Evolutionary conservation across 2,797 vertebrate genomes (phyloP).

Genomic region (Vireo griseus): DNA sequence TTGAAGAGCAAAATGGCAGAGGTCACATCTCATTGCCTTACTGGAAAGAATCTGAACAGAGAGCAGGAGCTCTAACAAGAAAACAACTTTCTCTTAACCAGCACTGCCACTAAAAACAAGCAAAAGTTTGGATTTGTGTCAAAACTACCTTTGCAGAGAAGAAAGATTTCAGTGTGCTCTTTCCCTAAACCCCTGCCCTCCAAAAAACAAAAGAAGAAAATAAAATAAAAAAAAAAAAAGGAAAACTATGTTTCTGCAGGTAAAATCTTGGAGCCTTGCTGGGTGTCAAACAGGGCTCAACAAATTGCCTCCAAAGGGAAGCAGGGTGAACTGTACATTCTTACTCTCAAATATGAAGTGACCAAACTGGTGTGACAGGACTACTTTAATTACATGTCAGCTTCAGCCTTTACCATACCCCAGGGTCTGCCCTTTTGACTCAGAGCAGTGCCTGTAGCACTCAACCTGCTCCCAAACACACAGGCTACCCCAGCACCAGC

Average conservation of each 20-base stretch:
- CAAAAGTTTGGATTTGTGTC: neutral
- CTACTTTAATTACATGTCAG: neutral
- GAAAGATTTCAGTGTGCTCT: neutral
- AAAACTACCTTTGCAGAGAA: neutral
- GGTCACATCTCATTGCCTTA: neutral
- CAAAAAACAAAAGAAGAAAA: neutral
- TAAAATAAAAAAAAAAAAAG: too few species aligned
- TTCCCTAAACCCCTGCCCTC: neutral
- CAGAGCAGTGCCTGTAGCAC: neutral
- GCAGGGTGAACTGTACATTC: neutral
- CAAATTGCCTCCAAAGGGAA: neutral
- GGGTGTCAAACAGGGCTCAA: neutral
- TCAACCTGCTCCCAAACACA: neutral
- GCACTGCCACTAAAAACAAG: neutral
- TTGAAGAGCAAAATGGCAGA: neutral
- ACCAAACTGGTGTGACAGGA: neutral
- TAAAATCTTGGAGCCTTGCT: neutral
- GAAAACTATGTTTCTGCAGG: neutral
- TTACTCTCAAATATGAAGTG: neutral
- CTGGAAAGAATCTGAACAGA: neutral
- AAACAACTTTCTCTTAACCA: neutral
- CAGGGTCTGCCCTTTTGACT: neutral
- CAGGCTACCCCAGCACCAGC: neutral
- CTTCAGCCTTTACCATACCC: neutral
- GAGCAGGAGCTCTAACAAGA: neutral